These are phyloP conservation scores for Hassar affinis DNA, from an alignment of 2,113 vertebrate genomes.

Conservation along the genomic window DNA sequence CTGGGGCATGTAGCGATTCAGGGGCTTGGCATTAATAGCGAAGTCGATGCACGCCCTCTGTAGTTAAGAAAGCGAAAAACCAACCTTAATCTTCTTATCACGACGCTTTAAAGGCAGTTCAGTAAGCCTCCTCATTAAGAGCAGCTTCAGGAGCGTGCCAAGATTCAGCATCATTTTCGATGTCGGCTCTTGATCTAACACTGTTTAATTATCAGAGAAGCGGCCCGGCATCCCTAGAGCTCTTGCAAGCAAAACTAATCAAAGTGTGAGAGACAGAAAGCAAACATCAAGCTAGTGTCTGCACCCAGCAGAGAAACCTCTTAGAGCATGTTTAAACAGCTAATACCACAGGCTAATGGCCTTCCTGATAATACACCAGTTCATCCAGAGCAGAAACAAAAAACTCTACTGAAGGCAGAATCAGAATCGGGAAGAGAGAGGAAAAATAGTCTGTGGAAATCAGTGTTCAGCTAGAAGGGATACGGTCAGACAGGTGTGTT, in stretches of 20 bases:
- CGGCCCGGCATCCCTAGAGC: not conserved
- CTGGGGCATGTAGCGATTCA: conserved; percentile 95
- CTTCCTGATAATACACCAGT: conserved; percentile 1
- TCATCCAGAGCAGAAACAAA: not conserved
- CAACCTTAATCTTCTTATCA: conserved; percentile 29
- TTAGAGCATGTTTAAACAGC: conserved; percentile 30
- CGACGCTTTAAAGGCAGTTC: conserved; percentile 27
- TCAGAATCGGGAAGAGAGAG: not conserved
- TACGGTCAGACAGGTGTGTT: conserved; percentile 25
- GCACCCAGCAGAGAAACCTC: conserved; percentile 7
- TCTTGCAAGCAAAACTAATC: conserved; percentile 31
- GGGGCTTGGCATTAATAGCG: conserved; percentile 92
- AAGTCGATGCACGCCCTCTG: conserved; percentile 99
- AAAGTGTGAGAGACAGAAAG: conserved; percentile 34
- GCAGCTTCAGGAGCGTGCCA: not conserved
- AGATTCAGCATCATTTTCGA: conserved; percentile 21
- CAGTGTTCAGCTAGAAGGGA: conserved; percentile 7
- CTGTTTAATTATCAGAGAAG: conserved; percentile 40
- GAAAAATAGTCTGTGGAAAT: conserved; percentile 16
- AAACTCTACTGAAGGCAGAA: not conserved
- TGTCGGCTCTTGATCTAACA: conserved; percentile 14
- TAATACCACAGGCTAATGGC: conserved; percentile 34
- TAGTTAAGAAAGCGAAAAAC: conserved; percentile 20
- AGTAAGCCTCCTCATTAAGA: not conserved
- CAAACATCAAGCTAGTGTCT: conserved; percentile 37